phyloP scores from a whole-genome alignment of 2,113 vertebrate genomes.

The Spilogale gracilis region DNA sequence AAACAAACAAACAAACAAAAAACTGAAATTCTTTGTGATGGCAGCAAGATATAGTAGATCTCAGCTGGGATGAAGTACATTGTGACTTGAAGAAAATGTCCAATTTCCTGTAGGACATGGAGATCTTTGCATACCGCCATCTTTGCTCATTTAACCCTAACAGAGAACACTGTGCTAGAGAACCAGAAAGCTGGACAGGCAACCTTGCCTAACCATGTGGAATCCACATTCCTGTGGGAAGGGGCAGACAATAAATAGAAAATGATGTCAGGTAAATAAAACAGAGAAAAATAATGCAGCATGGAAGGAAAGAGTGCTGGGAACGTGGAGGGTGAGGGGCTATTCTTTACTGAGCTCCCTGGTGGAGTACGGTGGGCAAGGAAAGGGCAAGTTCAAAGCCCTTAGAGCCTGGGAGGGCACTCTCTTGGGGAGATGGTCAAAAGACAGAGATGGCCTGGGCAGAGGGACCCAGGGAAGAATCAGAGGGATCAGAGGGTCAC shows the following conservation, averaged over 20 bases:
- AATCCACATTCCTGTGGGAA: background rate
- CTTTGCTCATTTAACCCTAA: background rate
- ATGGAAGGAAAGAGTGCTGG: accelerated
- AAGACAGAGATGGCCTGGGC: background rate
- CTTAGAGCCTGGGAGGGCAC: background rate
- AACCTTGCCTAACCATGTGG: no score
- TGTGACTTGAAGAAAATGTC: background rate
- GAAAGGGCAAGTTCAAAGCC: background rate
- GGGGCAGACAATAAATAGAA: background rate
- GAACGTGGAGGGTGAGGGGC: accelerated
- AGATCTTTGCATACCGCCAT: background rate
- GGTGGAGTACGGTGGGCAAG: background rate
- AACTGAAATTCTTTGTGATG: background rate
- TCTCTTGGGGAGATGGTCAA: background rate
- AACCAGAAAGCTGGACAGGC: background rate
- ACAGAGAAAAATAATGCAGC: background rate
- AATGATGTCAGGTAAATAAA: background rate
- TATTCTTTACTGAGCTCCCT: background rate
- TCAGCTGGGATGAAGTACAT: background rate
- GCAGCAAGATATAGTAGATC: background rate
- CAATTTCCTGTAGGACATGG: accelerated
- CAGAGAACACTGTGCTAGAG: accelerated
- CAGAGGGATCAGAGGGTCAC: background rate
- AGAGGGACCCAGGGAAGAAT: background rate
- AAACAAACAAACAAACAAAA: background rate